Evolutionary conservation across 2,888 invertebrate genomes (phyloP).

Genomic region (Andrena marginata): DNA sequence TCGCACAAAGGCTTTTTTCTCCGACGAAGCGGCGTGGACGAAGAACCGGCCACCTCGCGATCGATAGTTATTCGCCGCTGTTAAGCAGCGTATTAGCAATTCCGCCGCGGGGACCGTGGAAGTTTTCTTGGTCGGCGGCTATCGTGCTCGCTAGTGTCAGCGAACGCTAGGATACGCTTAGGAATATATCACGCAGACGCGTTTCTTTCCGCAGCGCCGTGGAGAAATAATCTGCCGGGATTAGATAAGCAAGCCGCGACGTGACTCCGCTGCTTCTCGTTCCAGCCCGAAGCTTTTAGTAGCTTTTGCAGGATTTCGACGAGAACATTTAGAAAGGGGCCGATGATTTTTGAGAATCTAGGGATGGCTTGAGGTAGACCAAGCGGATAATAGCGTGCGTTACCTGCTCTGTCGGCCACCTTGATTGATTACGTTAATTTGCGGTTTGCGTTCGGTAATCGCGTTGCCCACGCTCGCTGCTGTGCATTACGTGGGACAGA

Average conservation of each 20-base stretch:
- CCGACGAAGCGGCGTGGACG: not conserved
- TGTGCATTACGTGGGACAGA: conserved; percentile 37
- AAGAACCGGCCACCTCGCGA: conserved; percentile 28
- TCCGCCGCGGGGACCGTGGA: conserved; percentile 17
- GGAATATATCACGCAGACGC: not conserved
- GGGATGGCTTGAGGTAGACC: not conserved
- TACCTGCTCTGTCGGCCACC: not conserved
- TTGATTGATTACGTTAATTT: conserved; percentile 41
- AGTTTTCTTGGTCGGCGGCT: conserved; percentile 16
- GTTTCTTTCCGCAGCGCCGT: not conserved
- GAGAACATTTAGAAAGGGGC: not conserved
- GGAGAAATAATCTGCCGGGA: conserved; percentile 1
- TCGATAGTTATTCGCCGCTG: conserved; percentile 49
- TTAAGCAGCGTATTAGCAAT: conserved; percentile 43
- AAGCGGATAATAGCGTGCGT: not conserved
- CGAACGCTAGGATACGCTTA: not conserved
- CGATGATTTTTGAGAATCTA: too few relatives aligned
- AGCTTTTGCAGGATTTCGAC: not conserved
- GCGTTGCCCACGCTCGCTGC: conserved; percentile 27
- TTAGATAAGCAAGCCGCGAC: conserved; percentile 24
- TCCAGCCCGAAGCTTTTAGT: not conserved
- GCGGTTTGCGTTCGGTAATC: conserved; percentile 36
- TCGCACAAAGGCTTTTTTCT: not conserved
- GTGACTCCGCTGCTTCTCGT: not conserved
- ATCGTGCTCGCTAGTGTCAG: not conserved